Percentiles rank a stretch among this genome's conserved stretches.
Conservation (phyloP, 37 sponge, comb jelly and placozoan species). For the Aphrocallistes beatrix region DNA sequence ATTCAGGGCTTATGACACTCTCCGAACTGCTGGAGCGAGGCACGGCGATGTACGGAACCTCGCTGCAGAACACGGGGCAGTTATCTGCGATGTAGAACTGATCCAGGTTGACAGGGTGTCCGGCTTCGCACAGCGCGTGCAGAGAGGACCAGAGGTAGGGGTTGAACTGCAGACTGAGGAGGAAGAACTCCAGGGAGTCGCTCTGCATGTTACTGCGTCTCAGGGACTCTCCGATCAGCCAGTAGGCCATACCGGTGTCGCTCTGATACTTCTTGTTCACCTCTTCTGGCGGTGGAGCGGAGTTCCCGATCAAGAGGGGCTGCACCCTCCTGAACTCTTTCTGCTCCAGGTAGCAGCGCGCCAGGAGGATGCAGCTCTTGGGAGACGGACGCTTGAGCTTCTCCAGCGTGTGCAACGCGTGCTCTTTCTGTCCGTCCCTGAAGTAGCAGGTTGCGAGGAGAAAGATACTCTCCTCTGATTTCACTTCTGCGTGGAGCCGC, state of each 20-base stretch:
- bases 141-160: constrained; percentile 81
- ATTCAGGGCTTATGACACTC: too few species aligned
- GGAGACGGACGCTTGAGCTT: constrained; percentile 4
- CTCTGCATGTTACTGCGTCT: constrained; percentile 29
- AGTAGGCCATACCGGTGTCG: constrained; percentile 50
- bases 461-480: constrained; percentile 35
- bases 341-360: constrained; percentile 60
- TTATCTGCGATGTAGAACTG: background rate
- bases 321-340: constrained; percentile 41
- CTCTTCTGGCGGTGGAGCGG: constrained; percentile 23
- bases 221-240: constrained; percentile 42
- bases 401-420: constrained; percentile 53
- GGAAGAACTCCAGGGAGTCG: constrained; percentile 46
- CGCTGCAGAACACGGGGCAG: background rate
- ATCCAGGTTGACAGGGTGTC: background rate
- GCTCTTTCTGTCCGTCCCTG: constrained; percentile 42
- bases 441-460: constrained; percentile 79
- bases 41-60: background rate
- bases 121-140: constrained; percentile 51
- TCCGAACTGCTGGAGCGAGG: background rate
- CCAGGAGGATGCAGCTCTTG: constrained; percentile 64
- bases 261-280: constrained; percentile 16
- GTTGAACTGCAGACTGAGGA: constrained; percentile 50
- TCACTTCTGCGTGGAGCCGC: constrained; percentile 72
- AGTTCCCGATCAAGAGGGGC: constrained; percentile 12